Base-by-base conservation (phyloP, 23 tunicate genomes). In the Ascidia mentula region DNA sequence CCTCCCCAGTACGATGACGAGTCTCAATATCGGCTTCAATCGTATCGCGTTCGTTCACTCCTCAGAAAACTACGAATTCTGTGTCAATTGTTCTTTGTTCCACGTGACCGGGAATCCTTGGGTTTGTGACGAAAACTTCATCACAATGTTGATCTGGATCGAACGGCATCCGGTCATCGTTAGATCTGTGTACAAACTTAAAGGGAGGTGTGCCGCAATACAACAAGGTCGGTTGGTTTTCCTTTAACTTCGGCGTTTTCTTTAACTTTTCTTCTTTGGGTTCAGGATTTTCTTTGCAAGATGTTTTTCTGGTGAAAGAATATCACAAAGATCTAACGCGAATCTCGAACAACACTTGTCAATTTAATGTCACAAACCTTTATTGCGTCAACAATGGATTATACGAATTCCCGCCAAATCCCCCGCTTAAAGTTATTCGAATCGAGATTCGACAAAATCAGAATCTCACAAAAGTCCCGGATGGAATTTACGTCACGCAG, bases 401-500 rank as follows among this genome's bases (percentile, higher is more conserved):
- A 9, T 26, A 9, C 28, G 65, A 53, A 53, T 53, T 5, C 65
- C 65, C 65, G 24, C 65, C 65, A 28, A 53, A 53, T 9, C 65
- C 65, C 28, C 65, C 65, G 65, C 12, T 53, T 26, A 26, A 53
- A 28, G 24, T 53, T 9, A 5, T 53, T 28, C 4, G 24, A 53
- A 9, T 53, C 24, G 65, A 53, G 24, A 53, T 53, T 53, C 65
- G 65, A 20, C 65, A 9, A 53, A 53, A 53, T 53, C 65, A 26
- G 2, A 53, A 53, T 1, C 65, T 53, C 2, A 53, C 65, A 53
- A 53, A 9, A 53, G 65, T 53, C 65, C 65, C 65, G 65, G 65
- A 53, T 53, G 65, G 65, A 9, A 53, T 53, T 28, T 53, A 53
- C 65, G 65, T 53, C 65, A 53, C 22, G 28, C 65, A 53, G 65